A percentile compares a stretch with the other conserved stretches of the same genome.
Conservation (phyloP, 2,113 vertebrate genomes). For the Alouatta palliata region DNA sequence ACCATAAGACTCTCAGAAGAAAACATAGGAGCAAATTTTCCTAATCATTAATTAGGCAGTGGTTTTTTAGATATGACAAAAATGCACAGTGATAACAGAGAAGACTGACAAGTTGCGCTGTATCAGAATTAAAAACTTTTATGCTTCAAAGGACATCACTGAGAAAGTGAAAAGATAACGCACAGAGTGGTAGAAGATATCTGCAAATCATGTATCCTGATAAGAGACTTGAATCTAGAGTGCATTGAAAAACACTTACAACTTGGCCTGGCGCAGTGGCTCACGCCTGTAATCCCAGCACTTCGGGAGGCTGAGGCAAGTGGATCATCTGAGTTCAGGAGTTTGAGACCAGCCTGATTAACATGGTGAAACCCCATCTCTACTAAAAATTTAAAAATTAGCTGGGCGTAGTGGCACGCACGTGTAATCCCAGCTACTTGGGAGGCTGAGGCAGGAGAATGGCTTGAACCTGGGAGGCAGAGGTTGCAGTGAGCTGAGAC, state of each 20-base stretch:
- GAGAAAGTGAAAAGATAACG: background rate
- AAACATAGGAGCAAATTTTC: background rate
- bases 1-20: background rate
- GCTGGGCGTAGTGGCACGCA: too few species aligned
- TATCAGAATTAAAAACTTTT: slow-evolving; percentile 4
- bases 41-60: background rate
- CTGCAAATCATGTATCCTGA: background rate
- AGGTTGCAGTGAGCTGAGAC: too few species aligned
- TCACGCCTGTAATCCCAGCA: too few species aligned
- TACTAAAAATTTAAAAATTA: too few species aligned
- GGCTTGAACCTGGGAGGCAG: too few species aligned
- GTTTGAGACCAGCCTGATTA: too few species aligned
- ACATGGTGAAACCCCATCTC: too few species aligned
- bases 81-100: background rate
- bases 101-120: background rate
- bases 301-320: too few species aligned
- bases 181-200: background rate
- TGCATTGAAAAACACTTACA: background rate
- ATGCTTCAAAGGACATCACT: background rate
- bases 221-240: background rate
- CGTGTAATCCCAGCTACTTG: too few species aligned
- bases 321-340: too few species aligned
- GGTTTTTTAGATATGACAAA: background rate
- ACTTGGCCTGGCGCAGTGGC: fast-evolving
- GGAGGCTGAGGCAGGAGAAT: too few species aligned